Evolutionary conservation across 2,888 invertebrate genomes (phyloP).

Genomic region (Amblyteles armatorius): DNA sequence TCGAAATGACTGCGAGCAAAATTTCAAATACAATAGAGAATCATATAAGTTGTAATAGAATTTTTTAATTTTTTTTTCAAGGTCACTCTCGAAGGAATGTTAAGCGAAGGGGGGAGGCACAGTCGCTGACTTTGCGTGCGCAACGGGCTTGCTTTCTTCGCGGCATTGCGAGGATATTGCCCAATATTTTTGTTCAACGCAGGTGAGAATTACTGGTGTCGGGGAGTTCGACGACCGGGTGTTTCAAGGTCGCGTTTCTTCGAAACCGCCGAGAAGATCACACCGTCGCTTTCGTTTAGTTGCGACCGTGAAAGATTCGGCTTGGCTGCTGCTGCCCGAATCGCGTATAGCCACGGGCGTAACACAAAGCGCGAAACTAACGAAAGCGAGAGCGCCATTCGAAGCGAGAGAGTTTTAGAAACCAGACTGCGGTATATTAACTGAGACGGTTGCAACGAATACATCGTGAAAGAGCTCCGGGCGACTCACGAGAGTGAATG

Average conservation of each 20-base stretch:
- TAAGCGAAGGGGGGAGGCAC: background rate
- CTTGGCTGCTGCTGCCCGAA: slow-evolving; percentile 31
- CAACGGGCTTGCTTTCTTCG: background rate
- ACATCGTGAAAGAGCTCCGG: slow-evolving; percentile 74
- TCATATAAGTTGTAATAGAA: background rate
- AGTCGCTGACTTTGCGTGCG: background rate
- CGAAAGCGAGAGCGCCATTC: slow-evolving; percentile 74
- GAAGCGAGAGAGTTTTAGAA: slow-evolving; percentile 79
- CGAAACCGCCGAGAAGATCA: slow-evolving; percentile 26
- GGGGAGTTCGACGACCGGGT: slow-evolving; percentile 77
- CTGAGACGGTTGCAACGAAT: slow-evolving; percentile 38
- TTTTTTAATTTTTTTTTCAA: background rate
- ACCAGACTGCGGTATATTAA: slow-evolving; percentile 73
- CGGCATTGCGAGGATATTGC: background rate
- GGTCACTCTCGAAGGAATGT: background rate
- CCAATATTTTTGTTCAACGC: slow-evolving; percentile 27
- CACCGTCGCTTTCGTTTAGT: slow-evolving; percentile 43
- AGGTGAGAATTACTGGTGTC: slow-evolving; percentile 53
- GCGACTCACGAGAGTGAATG: slow-evolving; percentile 72
- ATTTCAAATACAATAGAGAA: slow-evolving; percentile 12
- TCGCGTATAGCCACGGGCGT: slow-evolving; percentile 1
- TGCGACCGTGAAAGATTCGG: slow-evolving; percentile 31
- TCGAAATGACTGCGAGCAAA: slow-evolving; percentile 35
- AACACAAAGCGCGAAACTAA: slow-evolving; percentile 57
- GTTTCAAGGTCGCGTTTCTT: slow-evolving; percentile 73